phyloP scores from a whole-genome alignment of 2,888 invertebrate genomes.

The Tinea trinotella region DNA sequence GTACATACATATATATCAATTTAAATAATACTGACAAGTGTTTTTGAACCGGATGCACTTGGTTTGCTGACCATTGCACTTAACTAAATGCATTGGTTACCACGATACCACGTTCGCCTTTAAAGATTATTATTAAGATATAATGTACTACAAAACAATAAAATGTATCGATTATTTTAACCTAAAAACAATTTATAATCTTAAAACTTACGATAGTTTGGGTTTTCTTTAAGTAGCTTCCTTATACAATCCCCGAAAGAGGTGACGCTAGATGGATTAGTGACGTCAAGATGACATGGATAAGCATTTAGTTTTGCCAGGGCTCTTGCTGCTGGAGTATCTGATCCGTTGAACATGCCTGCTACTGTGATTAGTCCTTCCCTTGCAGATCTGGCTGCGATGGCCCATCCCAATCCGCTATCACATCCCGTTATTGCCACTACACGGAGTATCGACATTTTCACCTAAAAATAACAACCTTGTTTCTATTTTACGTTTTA shows the following conservation, averaged over 20 bases:
- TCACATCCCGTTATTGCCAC: conserved; percentile 89
- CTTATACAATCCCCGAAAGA: conserved; percentile 59
- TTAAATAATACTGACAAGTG: too few relatives aligned
- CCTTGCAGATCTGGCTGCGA: conserved; percentile 74
- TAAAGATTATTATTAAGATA: too few relatives aligned
- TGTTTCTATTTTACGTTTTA: too few relatives aligned
- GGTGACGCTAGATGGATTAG: conserved; percentile 69
- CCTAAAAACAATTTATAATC: too few relatives aligned
- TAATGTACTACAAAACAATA: too few relatives aligned
- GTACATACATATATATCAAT: too few relatives aligned
- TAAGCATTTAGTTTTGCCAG: conserved; percentile 48
- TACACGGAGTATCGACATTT: conserved; percentile 38
- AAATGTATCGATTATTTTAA: too few relatives aligned
- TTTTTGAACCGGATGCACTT: too few relatives aligned
- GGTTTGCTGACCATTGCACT: too few relatives aligned
- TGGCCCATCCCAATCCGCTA: conserved; percentile 84
- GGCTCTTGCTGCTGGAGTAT: conserved; percentile 64
- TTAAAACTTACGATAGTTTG: conserved; percentile 64
- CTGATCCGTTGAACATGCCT: conserved; percentile 77
- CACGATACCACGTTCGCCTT: too few relatives aligned
- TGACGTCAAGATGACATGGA: conserved; percentile 77
- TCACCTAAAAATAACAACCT: neutral
- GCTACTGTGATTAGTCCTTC: conserved; percentile 84
- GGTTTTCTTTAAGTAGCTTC: conserved; percentile 57
- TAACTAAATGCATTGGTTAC: too few relatives aligned